phyloP scores from a whole-genome alignment of 1,140 invertebrate genomes.

The Sitophilus oryzae region DNA sequence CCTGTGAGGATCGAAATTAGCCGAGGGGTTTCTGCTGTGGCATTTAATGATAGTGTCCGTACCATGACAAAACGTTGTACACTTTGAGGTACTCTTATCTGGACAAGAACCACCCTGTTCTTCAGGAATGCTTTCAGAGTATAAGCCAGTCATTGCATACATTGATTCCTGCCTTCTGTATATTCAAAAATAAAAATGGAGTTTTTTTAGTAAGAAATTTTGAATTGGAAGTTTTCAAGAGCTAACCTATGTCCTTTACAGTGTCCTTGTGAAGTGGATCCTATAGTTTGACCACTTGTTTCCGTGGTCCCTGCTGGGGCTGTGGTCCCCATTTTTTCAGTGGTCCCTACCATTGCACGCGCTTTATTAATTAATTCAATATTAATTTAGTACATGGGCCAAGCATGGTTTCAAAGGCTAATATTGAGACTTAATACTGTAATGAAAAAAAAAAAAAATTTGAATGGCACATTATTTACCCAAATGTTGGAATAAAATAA shows the following conservation, averaged over 20 bases:
- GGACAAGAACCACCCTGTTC: constrained; percentile 33
- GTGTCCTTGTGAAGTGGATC: neutral
- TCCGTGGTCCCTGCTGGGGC: neutral
- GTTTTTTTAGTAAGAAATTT: too few relatives aligned
- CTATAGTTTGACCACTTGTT: neutral
- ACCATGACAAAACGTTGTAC: constrained; percentile 42
- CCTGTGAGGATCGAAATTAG: constrained; percentile 53
- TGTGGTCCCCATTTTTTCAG: neutral
- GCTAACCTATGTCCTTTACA: constrained; percentile 19
- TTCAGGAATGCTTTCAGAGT: constrained; percentile 60
- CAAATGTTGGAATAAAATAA: too few relatives aligned
- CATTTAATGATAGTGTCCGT: constrained; percentile 58
- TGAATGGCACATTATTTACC: too few relatives aligned
- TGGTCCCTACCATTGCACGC: neutral
- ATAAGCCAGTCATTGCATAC: constrained; percentile 81
- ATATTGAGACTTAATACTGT: too few relatives aligned
- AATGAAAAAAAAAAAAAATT: too few relatives aligned
- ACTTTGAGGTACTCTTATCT: constrained; percentile 43
- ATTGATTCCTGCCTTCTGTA: constrained; percentile 73
- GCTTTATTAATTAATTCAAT: too few relatives aligned
- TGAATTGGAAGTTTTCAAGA: neutral
- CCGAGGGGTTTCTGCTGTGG: constrained; percentile 70
- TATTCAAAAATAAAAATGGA: too few relatives aligned
- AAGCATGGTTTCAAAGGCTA: too few relatives aligned
- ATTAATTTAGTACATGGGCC: too few relatives aligned